Evolutionary conservation across 2,797 vertebrate genomes (phyloP).

Genomic region (Cuculus canorus): DNA sequence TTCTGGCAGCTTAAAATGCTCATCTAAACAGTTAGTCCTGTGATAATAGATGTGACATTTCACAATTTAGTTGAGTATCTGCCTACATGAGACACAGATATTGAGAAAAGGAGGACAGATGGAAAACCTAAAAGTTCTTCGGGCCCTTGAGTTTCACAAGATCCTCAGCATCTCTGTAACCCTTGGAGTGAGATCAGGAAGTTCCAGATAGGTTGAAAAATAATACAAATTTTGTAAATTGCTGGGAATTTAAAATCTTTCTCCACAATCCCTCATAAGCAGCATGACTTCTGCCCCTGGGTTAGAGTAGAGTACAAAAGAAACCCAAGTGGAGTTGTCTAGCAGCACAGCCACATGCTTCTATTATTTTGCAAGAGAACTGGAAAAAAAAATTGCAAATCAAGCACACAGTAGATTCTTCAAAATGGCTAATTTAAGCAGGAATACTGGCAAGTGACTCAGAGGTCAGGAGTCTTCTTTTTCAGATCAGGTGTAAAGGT

Average conservation of each 20-base stretch:
- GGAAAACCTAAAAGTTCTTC: background rate
- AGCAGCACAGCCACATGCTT: background rate
- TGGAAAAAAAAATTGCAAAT: background rate
- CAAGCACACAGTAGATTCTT: background rate
- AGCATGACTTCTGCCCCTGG: background rate
- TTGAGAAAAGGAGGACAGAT: conserved; percentile 34
- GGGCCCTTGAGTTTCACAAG: background rate
- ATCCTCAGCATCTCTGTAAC: background rate
- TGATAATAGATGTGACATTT: conserved; percentile 21
- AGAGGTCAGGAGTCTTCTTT: background rate
- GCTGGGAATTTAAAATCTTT: background rate
- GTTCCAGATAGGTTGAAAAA: background rate
- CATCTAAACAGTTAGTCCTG: conserved; percentile 1
- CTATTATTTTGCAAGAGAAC: background rate
- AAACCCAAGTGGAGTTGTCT: background rate
- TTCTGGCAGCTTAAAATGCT: conserved; percentile 26
- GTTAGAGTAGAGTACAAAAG: background rate
- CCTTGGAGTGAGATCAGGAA: background rate
- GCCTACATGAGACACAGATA: background rate
- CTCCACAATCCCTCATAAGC: background rate
- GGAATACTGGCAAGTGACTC: background rate
- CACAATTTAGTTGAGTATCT: conserved; percentile 6
- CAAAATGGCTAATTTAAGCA: background rate
- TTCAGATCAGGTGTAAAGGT: background rate
- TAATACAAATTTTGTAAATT: background rate